Conservation (phyloP, 2,113 vertebrate species). For the Chrysemys picta region DNA sequence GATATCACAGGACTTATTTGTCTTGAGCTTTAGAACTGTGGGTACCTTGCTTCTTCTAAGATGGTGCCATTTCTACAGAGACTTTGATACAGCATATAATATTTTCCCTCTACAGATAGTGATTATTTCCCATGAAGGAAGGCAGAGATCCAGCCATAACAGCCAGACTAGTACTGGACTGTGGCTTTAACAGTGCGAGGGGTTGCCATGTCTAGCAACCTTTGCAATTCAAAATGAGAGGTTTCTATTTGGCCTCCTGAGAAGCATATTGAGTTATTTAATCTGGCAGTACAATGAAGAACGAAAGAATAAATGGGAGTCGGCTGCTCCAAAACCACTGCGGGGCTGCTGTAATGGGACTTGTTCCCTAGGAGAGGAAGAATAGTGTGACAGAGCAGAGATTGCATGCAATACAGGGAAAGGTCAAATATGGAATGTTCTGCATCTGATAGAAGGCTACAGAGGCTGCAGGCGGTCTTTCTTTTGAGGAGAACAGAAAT, state of each 20-base stretch:
- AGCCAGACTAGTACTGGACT: background rate
- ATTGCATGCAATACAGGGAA: background rate
- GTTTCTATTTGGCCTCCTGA: background rate
- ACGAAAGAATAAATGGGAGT: background rate
- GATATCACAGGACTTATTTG: background rate
- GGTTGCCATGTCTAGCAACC: background rate
- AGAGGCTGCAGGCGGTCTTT: background rate
- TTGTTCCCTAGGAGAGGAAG: background rate
- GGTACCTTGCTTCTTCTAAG: background rate
- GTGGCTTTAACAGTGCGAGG: background rate
- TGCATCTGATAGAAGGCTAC: background rate
- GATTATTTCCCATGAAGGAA: background rate
- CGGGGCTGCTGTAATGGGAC: background rate
- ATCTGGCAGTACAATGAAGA: background rate
- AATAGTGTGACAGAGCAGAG: background rate
- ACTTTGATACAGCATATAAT: background rate
- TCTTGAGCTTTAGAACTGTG: background rate
- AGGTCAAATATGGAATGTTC: background rate
- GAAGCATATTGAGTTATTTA: background rate
- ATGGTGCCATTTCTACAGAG: background rate
- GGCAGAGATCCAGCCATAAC: background rate
- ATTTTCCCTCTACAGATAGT: background rate
- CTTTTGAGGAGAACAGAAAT: background rate
- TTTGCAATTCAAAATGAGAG: constrained; percentile 1
- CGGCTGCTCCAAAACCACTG: background rate